A percentile compares a stretch with the other conserved stretches of the same genome.
Conservation (phyloP, 2,888 invertebrate species). For the Urechis unicinctus region DNA sequence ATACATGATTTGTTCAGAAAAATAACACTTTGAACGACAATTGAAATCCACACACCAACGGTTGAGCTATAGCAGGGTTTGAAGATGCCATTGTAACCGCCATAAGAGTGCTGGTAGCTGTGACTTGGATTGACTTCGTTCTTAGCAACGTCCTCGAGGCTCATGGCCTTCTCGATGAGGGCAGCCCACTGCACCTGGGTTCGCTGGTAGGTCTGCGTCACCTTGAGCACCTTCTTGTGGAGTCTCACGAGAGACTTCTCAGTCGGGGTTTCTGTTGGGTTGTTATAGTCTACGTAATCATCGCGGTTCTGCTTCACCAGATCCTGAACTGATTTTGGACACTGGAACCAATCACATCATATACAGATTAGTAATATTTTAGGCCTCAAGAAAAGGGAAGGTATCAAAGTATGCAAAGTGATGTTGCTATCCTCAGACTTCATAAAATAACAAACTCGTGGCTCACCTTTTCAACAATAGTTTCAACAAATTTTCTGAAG, state of each 20-base stretch:
- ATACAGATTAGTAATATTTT: background rate
- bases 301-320: constrained; percentile 11
- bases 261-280: constrained; percentile 48
- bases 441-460: no score
- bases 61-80: constrained; percentile 42
- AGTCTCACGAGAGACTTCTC: constrained; percentile 81
- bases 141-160: constrained; percentile 79
- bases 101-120: constrained; percentile 21
- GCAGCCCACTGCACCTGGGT: constrained; percentile 84
- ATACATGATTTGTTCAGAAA: background rate
- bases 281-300: constrained; percentile 43
- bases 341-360: background rate
- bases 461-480: constrained; percentile 72
- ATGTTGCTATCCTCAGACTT: background rate
- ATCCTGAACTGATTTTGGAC: constrained; percentile 41
- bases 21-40: background rate
- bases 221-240: constrained; percentile 56
- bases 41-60: constrained; percentile 42
- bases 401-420: no score
- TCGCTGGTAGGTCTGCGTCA: constrained; percentile 74
- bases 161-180: constrained; percentile 64
- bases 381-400: background rate
- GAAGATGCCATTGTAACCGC: constrained; percentile 32
- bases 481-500: constrained; percentile 74
- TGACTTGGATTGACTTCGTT: constrained; percentile 58